Percentiles rank a stretch among this genome's conserved stretches.
These are phyloP conservation scores for Apistogramma diplotaenia DNA, from an alignment of 2,113 vertebrate species.

Conservation along the genomic window DNA sequence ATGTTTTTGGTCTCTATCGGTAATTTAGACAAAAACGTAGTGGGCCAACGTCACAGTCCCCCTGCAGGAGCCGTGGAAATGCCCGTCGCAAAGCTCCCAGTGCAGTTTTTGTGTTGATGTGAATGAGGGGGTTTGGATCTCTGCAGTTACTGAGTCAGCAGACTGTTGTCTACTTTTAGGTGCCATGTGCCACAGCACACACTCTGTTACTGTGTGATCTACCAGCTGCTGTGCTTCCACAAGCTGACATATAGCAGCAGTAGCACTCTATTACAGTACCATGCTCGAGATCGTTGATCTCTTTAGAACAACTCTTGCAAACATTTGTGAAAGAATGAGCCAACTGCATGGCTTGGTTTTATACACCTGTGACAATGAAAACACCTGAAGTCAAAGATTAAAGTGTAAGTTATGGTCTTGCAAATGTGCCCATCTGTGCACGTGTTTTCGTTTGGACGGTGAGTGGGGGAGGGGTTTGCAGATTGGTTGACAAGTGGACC, in stretches of 20 bases:
- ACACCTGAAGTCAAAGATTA: not conserved
- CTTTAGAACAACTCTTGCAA: not conserved
- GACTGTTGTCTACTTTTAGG: not conserved
- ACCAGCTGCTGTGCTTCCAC: not conserved
- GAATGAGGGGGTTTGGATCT: not conserved
- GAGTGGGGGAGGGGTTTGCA: not conserved
- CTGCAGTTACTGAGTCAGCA: not conserved
- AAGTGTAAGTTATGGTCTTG: not conserved
- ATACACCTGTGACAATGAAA: not conserved
- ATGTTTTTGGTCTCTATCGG: not conserved
- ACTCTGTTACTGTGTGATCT: not conserved
- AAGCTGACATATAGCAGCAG: no score
- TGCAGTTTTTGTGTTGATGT: not conserved
- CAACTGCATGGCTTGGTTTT: not conserved
- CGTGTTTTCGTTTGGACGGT: not conserved
- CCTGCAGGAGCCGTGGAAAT: not conserved
- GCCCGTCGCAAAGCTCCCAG: not conserved
- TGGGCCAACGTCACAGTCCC: not conserved
- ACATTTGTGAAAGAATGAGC: not conserved
- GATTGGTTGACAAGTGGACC: not conserved
- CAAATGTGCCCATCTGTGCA: not conserved
- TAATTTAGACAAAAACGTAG: no score
- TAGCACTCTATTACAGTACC: no score
- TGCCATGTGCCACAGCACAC: not conserved
- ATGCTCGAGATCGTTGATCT: no score